These are phyloP conservation scores for Brachionus manjavacas DNA, from an alignment of 1,140 invertebrate genomes.

Conservation along the genomic window DNA sequence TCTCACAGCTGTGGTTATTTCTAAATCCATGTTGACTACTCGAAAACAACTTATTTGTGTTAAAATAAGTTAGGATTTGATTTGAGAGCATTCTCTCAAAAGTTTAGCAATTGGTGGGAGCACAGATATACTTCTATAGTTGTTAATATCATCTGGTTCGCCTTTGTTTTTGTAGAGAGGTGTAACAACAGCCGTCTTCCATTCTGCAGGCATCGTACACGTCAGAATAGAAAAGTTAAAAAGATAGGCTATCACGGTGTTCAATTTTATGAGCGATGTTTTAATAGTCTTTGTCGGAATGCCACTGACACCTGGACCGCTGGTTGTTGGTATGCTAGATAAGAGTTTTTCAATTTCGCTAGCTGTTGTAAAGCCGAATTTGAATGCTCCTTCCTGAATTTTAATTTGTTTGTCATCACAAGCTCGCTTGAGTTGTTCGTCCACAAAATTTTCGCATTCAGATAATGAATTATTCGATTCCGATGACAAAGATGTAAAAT, in stretches of 20 bases:
- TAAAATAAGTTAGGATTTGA: neutral
- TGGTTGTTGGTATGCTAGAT: neutral
- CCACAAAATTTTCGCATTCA: neutral
- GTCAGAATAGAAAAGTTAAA: neutral
- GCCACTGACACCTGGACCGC: neutral
- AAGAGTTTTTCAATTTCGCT: neutral
- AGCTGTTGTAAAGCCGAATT: neutral
- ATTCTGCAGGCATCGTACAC: conserved; percentile 37
- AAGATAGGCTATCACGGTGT: neutral
- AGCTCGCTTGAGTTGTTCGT: neutral
- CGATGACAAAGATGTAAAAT: neutral
- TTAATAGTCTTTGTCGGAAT: neutral
- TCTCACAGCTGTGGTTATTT: neutral
- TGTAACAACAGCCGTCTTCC: conserved; percentile 43
- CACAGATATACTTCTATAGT: conserved; percentile 44
- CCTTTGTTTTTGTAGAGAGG: conserved; percentile 44
- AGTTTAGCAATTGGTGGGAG: conserved; percentile 40
- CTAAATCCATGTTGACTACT: neutral
- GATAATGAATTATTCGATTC: neutral
- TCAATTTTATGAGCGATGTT: neutral
- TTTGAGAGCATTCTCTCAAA: conserved; percentile 15
- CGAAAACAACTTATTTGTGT: neutral
- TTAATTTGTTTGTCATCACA: neutral
- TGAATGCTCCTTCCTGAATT: neutral
- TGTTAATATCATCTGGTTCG: conserved; percentile 37